Base-by-base conservation (phyloP, 2,113 vertebrate genomes). In the Corythornis madagascariensis region DNA sequence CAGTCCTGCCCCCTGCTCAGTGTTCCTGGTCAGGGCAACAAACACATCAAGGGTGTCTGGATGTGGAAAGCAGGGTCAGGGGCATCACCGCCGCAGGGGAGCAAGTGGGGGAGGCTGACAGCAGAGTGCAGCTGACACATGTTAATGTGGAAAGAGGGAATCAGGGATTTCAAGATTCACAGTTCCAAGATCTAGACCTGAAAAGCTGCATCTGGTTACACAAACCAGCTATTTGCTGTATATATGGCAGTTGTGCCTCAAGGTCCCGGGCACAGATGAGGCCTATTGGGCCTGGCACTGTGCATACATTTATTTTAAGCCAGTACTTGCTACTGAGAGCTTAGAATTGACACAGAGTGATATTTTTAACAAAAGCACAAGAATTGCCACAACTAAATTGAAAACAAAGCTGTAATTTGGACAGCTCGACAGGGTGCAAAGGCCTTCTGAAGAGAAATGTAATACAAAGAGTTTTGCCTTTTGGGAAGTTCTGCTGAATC, bases 291-390 rank as follows among this genome's bases (percentile, higher is more conserved):
- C 77, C 92, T 96, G 95, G 92, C 95, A 91, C 60, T 21, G 64
- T 24, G 56, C 53, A 48, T 66, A 20, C 11, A 25, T 77, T 93
- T 96, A 96, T 96, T 96, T 95, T 94, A 85, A 95, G 89, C 47
- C 38, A 85, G 84, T 56, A 50, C 47, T 87, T 70, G 91, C 92
- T 94, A 61, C 74, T 0, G 5, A 85, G 78, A 83, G 89, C 91
- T 95, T 67, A 93, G 91, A 96, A 96, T 91, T 84, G 89, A 91
- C 87, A 87, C 75, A 66, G 91, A 90, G 80, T 61, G 86, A 53
- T 95, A 96, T 93, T 96, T 96, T 94, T 96, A 96, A 93, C 92
- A 91, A 91, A 83, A 78, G 92, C 69, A 94, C 85, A 95, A 77
- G 88, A 93, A 94, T 83, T 93, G 92, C 79, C 65, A 60, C 90